Conservation (phyloP, 2,888 invertebrate species). For the Oligia strigilis region DNA sequence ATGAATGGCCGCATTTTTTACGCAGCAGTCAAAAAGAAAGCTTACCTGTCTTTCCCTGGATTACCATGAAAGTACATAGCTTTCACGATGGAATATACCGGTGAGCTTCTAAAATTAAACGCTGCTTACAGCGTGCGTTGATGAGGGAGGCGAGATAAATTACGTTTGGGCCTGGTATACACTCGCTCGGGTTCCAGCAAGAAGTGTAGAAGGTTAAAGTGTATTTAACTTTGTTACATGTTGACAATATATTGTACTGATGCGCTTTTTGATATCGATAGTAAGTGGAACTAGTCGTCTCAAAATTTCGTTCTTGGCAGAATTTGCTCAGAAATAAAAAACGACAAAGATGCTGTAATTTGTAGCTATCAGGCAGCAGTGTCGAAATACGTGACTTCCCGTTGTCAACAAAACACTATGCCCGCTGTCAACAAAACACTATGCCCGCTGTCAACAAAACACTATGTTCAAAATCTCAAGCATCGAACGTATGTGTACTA, state of each 20-base stretch:
- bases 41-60: constrained; percentile 26
- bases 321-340: not conserved
- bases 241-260: not conserved
- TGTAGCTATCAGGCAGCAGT: not conserved
- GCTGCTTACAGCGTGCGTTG: constrained; percentile 57
- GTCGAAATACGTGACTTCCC: no score
- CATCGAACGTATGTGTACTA: constrained; percentile 11
- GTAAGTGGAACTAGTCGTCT: not conserved
- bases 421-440: not conserved
- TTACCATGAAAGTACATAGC: constrained; percentile 48
- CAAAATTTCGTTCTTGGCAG: not conserved
- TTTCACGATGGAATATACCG: constrained; percentile 52
- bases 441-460: not conserved
- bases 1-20: not conserved
- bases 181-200: constrained; percentile 4
- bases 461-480: not conserved
- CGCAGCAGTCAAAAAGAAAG: constrained; percentile 13
- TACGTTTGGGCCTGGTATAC: constrained; percentile 44
- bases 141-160: constrained; percentile 55
- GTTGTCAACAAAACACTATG: not conserved
- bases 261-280: not conserved
- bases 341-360: not conserved
- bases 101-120: constrained; percentile 67
- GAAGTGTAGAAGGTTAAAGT: constrained; percentile 1
- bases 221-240: not conserved